These are phyloP conservation scores for Panurus biarmicus DNA, from an alignment of 2,113 vertebrate species.

Conservation along the genomic window DNA sequence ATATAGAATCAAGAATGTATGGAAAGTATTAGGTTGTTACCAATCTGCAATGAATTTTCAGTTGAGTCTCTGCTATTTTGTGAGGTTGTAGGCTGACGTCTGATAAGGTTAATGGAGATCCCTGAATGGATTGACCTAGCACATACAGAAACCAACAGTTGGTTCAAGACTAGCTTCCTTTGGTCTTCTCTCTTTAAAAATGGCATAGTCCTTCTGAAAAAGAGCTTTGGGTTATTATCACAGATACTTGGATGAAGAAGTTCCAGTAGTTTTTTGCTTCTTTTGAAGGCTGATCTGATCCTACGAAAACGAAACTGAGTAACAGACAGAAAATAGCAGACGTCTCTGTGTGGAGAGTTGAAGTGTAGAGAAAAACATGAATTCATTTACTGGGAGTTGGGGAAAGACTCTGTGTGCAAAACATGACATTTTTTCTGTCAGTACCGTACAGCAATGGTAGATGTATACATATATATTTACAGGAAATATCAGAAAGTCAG, in stretches of 20 bases:
- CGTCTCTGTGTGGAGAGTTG: not conserved
- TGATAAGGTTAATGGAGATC: not conserved
- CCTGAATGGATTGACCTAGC: not conserved
- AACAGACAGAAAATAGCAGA: not conserved
- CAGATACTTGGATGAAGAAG: not conserved
- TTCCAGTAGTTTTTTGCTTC: not conserved
- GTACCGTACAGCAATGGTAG: not conserved
- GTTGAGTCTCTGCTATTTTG: rapidly evolving
- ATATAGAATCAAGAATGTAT: not conserved
- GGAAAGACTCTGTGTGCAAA: not conserved
- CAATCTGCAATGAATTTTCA: not conserved
- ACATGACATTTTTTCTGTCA: not conserved
- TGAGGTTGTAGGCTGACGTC: not conserved
- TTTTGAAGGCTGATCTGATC: not conserved
- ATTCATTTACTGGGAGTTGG: not conserved
- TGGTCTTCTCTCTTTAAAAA: not conserved
- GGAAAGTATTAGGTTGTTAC: not conserved
- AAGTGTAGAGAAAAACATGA: not conserved
- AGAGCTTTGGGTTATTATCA: not conserved
- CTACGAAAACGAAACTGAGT: not conserved
- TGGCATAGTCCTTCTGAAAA: not conserved
- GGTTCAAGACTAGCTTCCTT: not conserved
- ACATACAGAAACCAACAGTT: not conserved
- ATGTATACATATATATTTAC: not conserved
- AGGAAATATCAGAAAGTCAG: not conserved